Percentiles rank a stretch among this genome's conserved stretches.
Evolutionary conservation across 2,888 invertebrate genomes (phyloP).

Genomic region (Phortica okadai): DNA sequence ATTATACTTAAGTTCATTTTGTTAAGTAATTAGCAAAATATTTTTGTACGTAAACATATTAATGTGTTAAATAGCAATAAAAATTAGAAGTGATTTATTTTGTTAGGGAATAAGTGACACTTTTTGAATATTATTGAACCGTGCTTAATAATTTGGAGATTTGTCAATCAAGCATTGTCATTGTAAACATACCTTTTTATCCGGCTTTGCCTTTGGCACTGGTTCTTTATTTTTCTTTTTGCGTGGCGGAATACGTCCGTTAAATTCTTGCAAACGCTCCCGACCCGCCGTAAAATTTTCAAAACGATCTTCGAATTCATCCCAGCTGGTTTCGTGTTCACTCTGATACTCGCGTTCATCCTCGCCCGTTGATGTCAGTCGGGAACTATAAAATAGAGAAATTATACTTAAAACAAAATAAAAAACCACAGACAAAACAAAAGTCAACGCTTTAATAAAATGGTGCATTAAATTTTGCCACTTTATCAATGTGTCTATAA

Average conservation of each 20-base stretch:
- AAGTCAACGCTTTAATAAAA: neutral
- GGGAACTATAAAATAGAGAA: constrained; percentile 64
- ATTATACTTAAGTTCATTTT: neutral
- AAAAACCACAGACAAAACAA: neutral
- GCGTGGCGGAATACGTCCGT: constrained; percentile 76
- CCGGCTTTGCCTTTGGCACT: constrained; percentile 59
- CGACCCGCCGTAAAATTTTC: constrained; percentile 75
- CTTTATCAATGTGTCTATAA: neutral
- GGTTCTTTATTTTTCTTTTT: constrained; percentile 75
- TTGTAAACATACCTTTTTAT: constrained; percentile 62
- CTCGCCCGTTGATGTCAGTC: constrained; percentile 76
- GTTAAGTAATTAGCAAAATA: neutral
- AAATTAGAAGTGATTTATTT: neutral
- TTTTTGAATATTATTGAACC: neutral
- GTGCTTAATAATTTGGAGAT: neutral
- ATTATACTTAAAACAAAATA: neutral
- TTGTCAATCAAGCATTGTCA: neutral
- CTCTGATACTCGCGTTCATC: constrained; percentile 76
- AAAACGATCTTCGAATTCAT: constrained; percentile 76
- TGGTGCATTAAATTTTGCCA: neutral
- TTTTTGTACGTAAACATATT: neutral
- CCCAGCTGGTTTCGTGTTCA: constrained; percentile 76
- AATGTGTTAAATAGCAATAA: no score
- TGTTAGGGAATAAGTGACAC: neutral
- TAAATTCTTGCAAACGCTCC: constrained; percentile 76